Evolutionary conservation across 2,113 vertebrate species (phyloP).

Genomic region (Festucalex cinctus): DNA sequence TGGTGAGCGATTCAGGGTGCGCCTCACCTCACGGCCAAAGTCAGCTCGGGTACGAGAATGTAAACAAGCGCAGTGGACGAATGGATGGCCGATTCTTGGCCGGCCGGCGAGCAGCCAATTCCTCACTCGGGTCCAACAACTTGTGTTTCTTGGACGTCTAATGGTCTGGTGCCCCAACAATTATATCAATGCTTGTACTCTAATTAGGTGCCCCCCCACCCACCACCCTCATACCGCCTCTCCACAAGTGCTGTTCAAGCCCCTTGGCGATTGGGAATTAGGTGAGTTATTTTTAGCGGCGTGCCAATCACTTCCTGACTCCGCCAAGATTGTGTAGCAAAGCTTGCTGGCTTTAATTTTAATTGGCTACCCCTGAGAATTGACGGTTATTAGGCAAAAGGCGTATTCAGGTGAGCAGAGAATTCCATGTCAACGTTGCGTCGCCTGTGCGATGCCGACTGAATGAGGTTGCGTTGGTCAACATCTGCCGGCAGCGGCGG

Average conservation of each 20-base stretch:
- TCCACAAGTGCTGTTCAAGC: constrained; percentile 26
- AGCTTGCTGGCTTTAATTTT: constrained; percentile 59
- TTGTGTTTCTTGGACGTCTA: background rate
- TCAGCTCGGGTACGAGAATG: no score
- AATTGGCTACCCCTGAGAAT: constrained; percentile 69
- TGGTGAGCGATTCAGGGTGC: no score
- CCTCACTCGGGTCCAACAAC: no score
- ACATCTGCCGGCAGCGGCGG: no score
- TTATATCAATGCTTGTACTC: background rate
- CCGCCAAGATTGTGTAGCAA: no score
- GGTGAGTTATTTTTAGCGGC: constrained; percentile 56
- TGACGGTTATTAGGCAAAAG: constrained; percentile 61
- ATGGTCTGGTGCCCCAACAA: background rate
- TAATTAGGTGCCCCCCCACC: background rate
- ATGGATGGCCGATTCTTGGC: no score
- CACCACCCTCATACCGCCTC: background rate
- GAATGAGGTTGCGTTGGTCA: no score
- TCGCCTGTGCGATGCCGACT: no score
- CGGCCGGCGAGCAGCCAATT: no score
- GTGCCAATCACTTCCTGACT: constrained; percentile 37
- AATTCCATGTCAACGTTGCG: no score
- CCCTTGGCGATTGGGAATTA: constrained; percentile 45
- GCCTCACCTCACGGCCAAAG: no score
- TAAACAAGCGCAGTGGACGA: no score
- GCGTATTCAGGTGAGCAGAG: background rate